A percentile compares a stretch with the other conserved stretches of the same genome.
These are phyloP conservation scores for Pelochelys cantorii DNA, from an alignment of 2,797 vertebrate genomes.

Conservation along the genomic window DNA sequence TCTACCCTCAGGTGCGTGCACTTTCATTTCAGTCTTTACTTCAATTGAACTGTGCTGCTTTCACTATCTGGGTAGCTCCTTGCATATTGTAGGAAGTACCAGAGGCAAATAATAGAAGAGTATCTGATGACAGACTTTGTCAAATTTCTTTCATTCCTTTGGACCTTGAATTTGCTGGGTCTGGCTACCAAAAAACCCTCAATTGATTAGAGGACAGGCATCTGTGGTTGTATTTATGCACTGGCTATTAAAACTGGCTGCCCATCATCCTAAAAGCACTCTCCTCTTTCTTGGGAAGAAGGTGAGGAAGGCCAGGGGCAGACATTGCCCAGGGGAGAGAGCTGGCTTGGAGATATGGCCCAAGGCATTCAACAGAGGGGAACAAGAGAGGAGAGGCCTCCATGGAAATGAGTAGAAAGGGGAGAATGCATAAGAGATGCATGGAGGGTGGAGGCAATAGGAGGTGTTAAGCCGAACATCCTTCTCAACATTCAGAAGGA, in stretches of 20 bases:
- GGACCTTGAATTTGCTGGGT: not conserved
- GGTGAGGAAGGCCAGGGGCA: not conserved
- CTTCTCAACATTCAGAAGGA: slow-evolving; percentile 4
- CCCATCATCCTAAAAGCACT: not conserved
- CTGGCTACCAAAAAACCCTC: not conserved
- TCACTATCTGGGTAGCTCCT: not conserved
- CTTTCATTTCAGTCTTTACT: not conserved
- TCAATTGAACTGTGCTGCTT: not conserved
- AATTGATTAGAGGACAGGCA: not conserved
- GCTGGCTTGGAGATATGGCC: not conserved
- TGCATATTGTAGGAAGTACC: not conserved
- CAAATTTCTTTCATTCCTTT: not conserved
- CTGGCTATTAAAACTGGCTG: not conserved
- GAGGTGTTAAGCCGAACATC: not conserved
- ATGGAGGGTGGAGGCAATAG: not conserved
- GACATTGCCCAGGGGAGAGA: not conserved
- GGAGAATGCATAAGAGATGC: not conserved
- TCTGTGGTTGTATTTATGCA: not conserved
- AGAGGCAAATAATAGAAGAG: not conserved
- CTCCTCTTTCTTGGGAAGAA: not conserved
- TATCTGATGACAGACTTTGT: not conserved
- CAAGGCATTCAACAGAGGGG: not conserved
- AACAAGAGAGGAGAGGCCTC: not conserved
- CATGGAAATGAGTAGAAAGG: not conserved
- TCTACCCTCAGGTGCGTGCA: not conserved